These are phyloP conservation scores for Luperina nickerlii DNA, from an alignment of 2,888 invertebrate genomes.

Conservation along the genomic window DNA sequence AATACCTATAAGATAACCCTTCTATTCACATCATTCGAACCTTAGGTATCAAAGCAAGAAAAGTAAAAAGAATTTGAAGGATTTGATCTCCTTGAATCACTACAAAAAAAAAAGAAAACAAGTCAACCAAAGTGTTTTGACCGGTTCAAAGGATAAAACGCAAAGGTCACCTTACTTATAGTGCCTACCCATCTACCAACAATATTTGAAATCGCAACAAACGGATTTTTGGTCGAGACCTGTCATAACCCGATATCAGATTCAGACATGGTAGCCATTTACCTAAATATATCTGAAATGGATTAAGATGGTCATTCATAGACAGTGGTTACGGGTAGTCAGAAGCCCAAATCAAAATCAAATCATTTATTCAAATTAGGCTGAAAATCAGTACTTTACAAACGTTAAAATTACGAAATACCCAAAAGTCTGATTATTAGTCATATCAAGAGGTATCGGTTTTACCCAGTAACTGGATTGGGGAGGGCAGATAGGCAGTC, in stretches of 20 bases:
- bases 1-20: not conserved
- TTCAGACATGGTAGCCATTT: constrained; percentile 3
- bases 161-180: constrained; percentile 28
- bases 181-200: not conserved
- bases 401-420: not conserved
- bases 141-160: constrained; percentile 26
- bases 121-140: constrained; percentile 30
- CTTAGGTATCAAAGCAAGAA: constrained; percentile 3
- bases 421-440: not conserved
- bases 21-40: not conserved
- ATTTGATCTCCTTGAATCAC: not conserved
- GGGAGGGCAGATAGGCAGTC: not conserved
- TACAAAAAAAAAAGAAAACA: constrained; percentile 10
- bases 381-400: not conserved
- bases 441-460: not conserved
- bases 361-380: not conserved
- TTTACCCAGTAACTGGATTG: not conserved
- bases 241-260: not conserved
- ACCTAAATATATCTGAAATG: constrained; percentile 35
- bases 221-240: not conserved
- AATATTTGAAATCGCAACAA: constrained; percentile 19
- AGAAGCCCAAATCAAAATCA: not conserved
- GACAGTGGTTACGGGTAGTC: not conserved
- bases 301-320: constrained; percentile 35
- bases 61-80: constrained; percentile 16